Evolutionary conservation across 2,888 invertebrate genomes (phyloP), one percentile per base, ranked within the genome.

Genomic region (Tortricodes alternella): DNA sequence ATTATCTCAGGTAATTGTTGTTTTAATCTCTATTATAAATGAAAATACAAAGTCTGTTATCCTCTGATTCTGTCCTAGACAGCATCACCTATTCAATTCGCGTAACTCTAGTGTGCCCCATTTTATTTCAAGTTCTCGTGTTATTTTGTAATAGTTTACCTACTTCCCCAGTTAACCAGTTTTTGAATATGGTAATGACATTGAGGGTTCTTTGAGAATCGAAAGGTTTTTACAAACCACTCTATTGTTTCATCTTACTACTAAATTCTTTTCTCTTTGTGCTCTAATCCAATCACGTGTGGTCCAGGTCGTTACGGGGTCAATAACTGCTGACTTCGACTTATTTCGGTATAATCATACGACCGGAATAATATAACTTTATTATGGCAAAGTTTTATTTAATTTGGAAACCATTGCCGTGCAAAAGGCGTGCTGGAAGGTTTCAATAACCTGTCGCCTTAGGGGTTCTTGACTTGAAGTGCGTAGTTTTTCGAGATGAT

Each of bases 241-340:
- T 57, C 24, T 50, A 58, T 59, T 51, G 34, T 53, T 43, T 41
- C 41, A 49, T 52, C 37, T 55, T 29, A 58, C 56, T 41, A 37
- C 16, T 56, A 11, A 34, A 32, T 18, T 39, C 49, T 39, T 59
- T 63, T 35, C 27, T 37, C 73, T 73, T 86, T 85, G 84, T 84
- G 76, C 73, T 78, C 73, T 55, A 49, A 55, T 70, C 67, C 70
- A 82, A 89, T 89, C 89, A 90, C 89, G 88, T 90, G 89, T 89
- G 83, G 73, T 76, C 68, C 76, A 73, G 80, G 78, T 85, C 85
- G 84, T 82, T 85, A 83, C 63, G 85, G 85, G 89, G 89, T 90
- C 89, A 89, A 82, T 88, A 88, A 88, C 89, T 87, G 83, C 75
- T 75, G 71, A 73, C 69, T 76, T 61, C 61, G 70, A 73, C 68